Evolutionary conservation across 2,888 invertebrate genomes (phyloP).

Genomic region (Chesias legatella): DNA sequence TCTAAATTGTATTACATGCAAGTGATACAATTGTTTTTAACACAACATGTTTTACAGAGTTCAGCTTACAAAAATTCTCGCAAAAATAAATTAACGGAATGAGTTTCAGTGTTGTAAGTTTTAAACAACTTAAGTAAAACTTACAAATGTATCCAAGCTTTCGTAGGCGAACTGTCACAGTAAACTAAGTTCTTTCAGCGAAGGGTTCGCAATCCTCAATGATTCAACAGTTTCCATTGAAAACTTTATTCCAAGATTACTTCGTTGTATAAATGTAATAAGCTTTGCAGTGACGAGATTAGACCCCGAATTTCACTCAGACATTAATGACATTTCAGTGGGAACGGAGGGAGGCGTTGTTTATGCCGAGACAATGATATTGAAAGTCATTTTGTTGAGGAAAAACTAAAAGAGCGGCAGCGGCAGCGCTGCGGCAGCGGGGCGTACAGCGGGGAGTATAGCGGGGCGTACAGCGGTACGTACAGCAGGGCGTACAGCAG

Average conservation of each 20-base stretch:
- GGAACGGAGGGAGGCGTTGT: constrained; percentile 61
- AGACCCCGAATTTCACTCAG: constrained; percentile 78
- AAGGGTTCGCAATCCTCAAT: constrained; percentile 76
- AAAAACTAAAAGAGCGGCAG: constrained; percentile 49
- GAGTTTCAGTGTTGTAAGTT: too few species aligned
- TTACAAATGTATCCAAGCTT: too few species aligned
- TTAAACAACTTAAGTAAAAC: too few species aligned
- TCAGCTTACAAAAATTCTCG: too few species aligned
- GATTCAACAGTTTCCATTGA: constrained; percentile 77
- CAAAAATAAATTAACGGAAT: too few species aligned
- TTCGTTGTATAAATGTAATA: constrained; percentile 79
- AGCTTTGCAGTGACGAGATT: constrained; percentile 79
- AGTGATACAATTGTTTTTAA: too few species aligned
- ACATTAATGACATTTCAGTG: constrained; percentile 79
- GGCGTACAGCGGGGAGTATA: too few species aligned
- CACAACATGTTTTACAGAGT: too few species aligned
- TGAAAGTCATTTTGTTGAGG: constrained; percentile 75
- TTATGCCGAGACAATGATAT: constrained; percentile 72
- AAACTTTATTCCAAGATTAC: constrained; percentile 80
- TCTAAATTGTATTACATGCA: too few species aligned
- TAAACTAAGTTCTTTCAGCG: constrained; percentile 61
- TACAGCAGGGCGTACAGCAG: too few species aligned
- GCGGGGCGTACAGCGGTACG: too few species aligned
- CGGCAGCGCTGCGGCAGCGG: constrained; percentile 1
- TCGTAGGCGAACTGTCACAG: constrained; percentile 32